phyloP scores from a whole-genome alignment of 2,113 vertebrate genomes.

The Pterocles gutturalis region DNA sequence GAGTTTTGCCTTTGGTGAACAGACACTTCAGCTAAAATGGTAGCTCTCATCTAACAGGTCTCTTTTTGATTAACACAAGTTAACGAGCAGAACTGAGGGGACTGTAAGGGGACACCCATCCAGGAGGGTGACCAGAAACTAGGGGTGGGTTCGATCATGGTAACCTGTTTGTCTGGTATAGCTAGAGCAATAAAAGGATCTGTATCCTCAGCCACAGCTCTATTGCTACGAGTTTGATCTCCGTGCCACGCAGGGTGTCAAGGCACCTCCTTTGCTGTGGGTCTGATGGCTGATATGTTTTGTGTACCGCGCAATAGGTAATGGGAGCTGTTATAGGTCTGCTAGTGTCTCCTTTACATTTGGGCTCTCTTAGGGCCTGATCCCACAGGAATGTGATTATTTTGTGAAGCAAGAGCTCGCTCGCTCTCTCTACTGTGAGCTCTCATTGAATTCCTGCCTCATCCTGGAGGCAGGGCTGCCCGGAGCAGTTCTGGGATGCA shows the following conservation, averaged over 20 bases:
- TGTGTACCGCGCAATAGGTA: background rate
- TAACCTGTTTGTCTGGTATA: background rate
- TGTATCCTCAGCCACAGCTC: background rate
- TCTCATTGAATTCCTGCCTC: conserved; percentile 16
- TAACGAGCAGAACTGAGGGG: background rate
- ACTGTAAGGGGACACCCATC: background rate
- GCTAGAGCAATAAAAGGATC: background rate
- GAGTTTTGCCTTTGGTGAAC: background rate
- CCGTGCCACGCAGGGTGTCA: background rate
- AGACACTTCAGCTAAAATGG: background rate
- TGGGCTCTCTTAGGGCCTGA: background rate
- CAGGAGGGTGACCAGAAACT: background rate
- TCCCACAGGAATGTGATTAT: background rate
- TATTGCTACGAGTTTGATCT: background rate
- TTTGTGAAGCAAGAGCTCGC: background rate
- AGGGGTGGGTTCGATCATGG: rapidly evolving
- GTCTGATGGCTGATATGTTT: background rate
- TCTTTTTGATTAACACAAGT: background rate
- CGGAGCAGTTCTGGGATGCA: background rate
- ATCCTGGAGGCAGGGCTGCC: background rate
- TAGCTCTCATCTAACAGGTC: background rate
- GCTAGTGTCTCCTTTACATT: background rate
- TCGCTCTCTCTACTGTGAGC: background rate
- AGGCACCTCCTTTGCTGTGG: background rate
- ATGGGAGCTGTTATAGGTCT: background rate